A percentile compares a stretch with the other conserved stretches of the same genome.
These are phyloP conservation scores for Cottus gobio DNA, from an alignment of 2,113 vertebrate species.

Conservation along the genomic window DNA sequence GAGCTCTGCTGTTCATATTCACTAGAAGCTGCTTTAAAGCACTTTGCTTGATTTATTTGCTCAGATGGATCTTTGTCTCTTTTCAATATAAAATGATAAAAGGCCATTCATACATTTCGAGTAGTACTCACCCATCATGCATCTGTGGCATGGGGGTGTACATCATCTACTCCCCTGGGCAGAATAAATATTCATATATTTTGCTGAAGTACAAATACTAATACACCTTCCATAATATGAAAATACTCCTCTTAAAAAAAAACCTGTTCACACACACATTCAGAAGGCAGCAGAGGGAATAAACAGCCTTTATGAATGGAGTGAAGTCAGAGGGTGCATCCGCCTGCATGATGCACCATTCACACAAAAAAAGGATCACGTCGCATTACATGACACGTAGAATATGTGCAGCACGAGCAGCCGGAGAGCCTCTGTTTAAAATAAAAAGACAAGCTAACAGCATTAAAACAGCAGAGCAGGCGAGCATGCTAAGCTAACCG, in stretches of 20 bases:
- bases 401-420: not conserved
- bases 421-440: not conserved
- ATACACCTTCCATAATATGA: not conserved
- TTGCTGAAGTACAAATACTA: not conserved
- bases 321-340: constrained; percentile 2
- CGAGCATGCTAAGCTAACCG: constrained; percentile 62
- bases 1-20: too few relatives aligned
- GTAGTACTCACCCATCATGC: not conserved
- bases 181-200: too few relatives aligned
- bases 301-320: not conserved
- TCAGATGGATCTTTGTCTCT: not conserved
- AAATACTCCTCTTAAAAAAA: not conserved
- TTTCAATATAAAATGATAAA: not conserved
- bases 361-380: not conserved
- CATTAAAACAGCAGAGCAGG: constrained; percentile 9
- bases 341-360: constrained; percentile 25
- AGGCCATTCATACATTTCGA: not conserved
- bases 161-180: not conserved
- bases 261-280: not conserved
- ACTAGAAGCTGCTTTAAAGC: not conserved
- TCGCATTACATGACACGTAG: not conserved
- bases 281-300: not conserved
- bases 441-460: too few relatives aligned
- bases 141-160: not conserved
- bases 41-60: not conserved